Percentiles rank a stretch among this genome's conserved stretches.
Evolutionary conservation across 1,140 invertebrate genomes (phyloP).

Genomic region (Samia ricini): DNA sequence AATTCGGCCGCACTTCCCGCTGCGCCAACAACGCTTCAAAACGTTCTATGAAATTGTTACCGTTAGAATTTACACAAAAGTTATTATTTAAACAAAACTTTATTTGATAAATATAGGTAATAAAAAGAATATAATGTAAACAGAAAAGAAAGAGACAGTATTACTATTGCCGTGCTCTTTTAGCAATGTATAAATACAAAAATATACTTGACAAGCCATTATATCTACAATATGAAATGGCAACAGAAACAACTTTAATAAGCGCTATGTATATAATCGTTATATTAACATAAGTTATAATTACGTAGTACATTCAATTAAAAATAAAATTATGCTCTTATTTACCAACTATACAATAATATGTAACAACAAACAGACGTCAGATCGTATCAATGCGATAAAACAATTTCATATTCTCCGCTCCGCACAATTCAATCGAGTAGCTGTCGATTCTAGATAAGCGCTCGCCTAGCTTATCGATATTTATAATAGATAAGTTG

Average conservation of each 20-base stretch:
- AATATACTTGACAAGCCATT: too few relatives aligned
- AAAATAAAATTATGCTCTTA: not conserved
- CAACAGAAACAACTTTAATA: not conserved
- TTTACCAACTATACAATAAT: conserved; percentile 1
- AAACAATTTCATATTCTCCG: conserved; percentile 13
- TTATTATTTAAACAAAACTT: too few relatives aligned
- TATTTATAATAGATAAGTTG: conserved; percentile 13
- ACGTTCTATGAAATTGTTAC: too few relatives aligned
- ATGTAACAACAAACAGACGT: not conserved
- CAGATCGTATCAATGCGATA: conserved; percentile 12
- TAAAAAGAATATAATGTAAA: too few relatives aligned
- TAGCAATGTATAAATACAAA: too few relatives aligned
- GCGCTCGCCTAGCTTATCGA: conserved; percentile 14
- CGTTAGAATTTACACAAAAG: too few relatives aligned
- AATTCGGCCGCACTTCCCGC: too few relatives aligned
- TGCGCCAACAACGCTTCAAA: too few relatives aligned
- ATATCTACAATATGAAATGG: not conserved
- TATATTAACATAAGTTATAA: not conserved
- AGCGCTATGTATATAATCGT: not conserved
- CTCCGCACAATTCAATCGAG: conserved; percentile 20
- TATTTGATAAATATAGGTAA: too few relatives aligned
- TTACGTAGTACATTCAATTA: not conserved
- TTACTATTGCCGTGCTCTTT: too few relatives aligned
- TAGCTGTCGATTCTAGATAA: conserved; percentile 18
- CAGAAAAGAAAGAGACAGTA: too few relatives aligned